Conservation (phyloP, 2,888 invertebrate species). For the Brachyptera risi region DNA sequence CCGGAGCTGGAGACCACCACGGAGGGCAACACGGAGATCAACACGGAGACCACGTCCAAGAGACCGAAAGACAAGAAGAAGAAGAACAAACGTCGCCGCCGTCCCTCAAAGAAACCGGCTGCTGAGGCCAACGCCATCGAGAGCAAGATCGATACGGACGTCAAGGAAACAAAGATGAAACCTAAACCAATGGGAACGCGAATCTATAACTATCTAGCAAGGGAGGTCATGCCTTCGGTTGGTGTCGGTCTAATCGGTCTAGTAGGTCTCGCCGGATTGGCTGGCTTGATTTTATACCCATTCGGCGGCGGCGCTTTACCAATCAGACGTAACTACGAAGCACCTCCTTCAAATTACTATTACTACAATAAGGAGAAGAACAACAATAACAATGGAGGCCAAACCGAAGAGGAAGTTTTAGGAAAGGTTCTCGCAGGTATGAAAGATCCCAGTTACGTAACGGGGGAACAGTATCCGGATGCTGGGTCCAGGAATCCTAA, state of each 20-base stretch:
- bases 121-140: conserved; percentile 9
- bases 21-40: conserved; percentile 38
- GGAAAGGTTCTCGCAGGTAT: conserved; percentile 70
- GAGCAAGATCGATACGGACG: conserved; percentile 44
- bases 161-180: conserved; percentile 45
- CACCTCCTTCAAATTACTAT: conserved; percentile 40
- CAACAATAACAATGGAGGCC: conserved; percentile 57
- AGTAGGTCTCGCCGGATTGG: conserved; percentile 68
- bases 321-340: conserved; percentile 33
- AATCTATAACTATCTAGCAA: conserved; percentile 70
- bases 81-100: conserved; percentile 43
- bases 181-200: conserved; percentile 47
- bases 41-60: conserved; percentile 37
- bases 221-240: conserved; percentile 79
- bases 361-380: conserved; percentile 65
- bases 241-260: conserved; percentile 72
- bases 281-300: conserved; percentile 73
- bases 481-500: background rate
- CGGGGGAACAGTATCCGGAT: conserved; percentile 10
- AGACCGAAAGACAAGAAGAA: conserved; percentile 48
- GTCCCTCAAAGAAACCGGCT: conserved; percentile 49
- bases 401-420: conserved; percentile 72
- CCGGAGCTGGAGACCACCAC: conserved; percentile 36
- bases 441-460: conserved; percentile 43
- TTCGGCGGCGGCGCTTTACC: conserved; percentile 55